A percentile compares a stretch with the other conserved stretches of the same genome.
Evolutionary conservation across 2,113 vertebrate genomes (phyloP).

Genomic region (Steatornis caripensis): DNA sequence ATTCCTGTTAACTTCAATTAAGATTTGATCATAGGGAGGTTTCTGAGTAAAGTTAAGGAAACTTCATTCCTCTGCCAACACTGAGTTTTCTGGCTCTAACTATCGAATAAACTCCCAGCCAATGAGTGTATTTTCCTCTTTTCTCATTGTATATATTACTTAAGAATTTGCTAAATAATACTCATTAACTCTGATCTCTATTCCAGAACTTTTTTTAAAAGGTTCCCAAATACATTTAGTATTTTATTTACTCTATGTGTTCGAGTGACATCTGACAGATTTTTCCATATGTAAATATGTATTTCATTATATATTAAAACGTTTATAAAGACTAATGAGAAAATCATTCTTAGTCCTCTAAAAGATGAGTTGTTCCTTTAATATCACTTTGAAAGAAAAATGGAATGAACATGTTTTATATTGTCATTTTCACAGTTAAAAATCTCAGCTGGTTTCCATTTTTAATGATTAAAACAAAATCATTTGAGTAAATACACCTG

Average conservation of each 20-base stretch:
- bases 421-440: neutral
- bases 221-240: neutral
- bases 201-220: neutral
- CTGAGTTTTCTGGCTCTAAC: neutral
- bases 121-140: neutral
- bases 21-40: neutral
- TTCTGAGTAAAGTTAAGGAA: neutral
- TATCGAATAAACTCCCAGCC: neutral
- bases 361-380: neutral
- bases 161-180: constrained; percentile 18
- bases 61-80: neutral
- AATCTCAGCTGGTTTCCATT: neutral
- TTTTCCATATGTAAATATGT: neutral
- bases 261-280: neutral
- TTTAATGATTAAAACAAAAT: neutral
- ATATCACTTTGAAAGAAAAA: neutral
- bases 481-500: neutral
- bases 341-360: neutral
- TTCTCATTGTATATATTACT: neutral
- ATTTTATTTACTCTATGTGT: constrained; percentile 16
- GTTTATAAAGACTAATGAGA: neutral
- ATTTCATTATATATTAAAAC: constrained; percentile 5
- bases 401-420: neutral
- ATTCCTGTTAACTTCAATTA: neutral
- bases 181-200: neutral